Evolutionary conservation across 2,797 vertebrate genomes (phyloP).

Genomic region (Notolepis coatsorum): DNA sequence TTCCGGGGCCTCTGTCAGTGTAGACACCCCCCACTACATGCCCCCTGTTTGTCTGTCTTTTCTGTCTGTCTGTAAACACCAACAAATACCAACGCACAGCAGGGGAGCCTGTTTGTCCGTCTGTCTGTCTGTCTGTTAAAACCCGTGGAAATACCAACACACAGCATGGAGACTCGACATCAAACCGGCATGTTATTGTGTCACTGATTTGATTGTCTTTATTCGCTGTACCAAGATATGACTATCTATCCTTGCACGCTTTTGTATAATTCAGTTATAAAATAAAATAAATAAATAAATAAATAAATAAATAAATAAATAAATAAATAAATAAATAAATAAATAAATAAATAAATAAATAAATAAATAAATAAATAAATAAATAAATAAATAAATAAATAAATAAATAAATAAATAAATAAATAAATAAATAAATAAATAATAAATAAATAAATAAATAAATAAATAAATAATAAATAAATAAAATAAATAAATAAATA

Average conservation of each 20-base stretch:
- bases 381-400: no score
- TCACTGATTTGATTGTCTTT: constrained; percentile 6
- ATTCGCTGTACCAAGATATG: neutral
- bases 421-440: no score
- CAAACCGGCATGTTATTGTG: neutral
- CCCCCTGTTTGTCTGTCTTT: neutral
- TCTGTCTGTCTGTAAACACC: neutral
- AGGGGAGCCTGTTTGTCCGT: neutral
- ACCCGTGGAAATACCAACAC: neutral
- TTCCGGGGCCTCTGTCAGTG: neutral
- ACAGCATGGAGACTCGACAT: neutral
- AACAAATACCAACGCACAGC: neutral
- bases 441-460: no score
- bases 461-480: no score
- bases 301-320: constrained; percentile 18
- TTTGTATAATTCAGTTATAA: neutral
- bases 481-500: no score
- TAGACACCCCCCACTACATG: neutral
- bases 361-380: no score
- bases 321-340: no score
- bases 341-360: no score
- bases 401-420: no score
- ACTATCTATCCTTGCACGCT: neutral
- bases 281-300: neutral
- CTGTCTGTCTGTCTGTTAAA: neutral